Base-by-base conservation (phyloP, 1,140 invertebrate species). In the Metaphire vulgaris region DNA sequence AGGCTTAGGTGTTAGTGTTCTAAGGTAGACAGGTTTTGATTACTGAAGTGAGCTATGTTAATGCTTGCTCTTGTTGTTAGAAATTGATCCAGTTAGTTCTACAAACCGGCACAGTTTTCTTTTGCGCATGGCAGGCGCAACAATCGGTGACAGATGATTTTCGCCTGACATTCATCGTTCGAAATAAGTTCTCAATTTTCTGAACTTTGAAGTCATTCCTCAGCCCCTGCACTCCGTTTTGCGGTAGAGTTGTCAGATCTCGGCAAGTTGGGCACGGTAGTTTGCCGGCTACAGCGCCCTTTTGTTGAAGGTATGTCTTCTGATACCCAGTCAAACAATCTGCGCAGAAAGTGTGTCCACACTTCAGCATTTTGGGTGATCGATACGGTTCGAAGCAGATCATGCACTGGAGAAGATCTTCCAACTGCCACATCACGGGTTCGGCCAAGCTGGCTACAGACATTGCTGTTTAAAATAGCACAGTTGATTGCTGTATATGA, bases 331-430 rank as follows among this genome's bases (percentile, higher is more conserved):
- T 26, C 0, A 78, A 41, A 74, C 77, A 78, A n/a, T 78, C 74
- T 26, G 67, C 31, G 41, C 77, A 78, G 31, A 76, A 78, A 1
- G 77, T 78, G 64, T 78, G 77, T 2, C 68, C 77, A 56, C 77
- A 78, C 16, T 41, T 33, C 16, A 78, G 74, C 64, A 78, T 76
- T 32, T 76, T 76, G 0, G 77, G 77, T 26, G 26, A 34, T 30
- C 64, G 66, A 33, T 76, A 78, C 56, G 69, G 66, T 34, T 76
- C 75, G 70, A 78, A 78, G 41, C 77, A 78, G 33, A 78, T 76
- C 74, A 76, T 76, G 33, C 77, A 78, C 16, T 78, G 77, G 16
- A 78, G 75, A 28, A 78, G 71, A n/a, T 78, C 77, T 21, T 73
- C 74, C 32, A 76, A 75, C 33, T 72, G 29, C 33, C 29, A 33